phyloP scores from a whole-genome alignment of 2,888 invertebrate genomes.

The Dyspetes luteomarginatus region DNA sequence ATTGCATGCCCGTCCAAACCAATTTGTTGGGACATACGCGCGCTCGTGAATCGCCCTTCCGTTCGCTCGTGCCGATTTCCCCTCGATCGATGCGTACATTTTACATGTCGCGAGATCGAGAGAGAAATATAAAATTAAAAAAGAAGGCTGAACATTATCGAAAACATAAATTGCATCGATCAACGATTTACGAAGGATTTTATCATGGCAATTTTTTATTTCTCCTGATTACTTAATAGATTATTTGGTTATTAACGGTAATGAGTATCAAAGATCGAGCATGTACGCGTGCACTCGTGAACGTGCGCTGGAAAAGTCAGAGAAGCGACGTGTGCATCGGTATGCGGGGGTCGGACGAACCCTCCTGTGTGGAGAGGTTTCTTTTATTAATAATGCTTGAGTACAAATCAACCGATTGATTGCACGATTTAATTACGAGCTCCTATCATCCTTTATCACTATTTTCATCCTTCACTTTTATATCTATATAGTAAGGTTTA shows the following conservation, averaged over 20 bases:
- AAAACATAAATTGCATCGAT: conserved; percentile 50
- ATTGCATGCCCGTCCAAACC: conserved; percentile 56
- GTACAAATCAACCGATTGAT: conserved; percentile 82
- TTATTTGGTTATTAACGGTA: conserved; percentile 47
- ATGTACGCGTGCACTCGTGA: background rate
- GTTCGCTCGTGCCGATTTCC: conserved; percentile 62
- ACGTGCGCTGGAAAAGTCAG: conserved; percentile 7
- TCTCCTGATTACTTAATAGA: conserved; percentile 27
- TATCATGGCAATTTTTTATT: conserved; percentile 27
- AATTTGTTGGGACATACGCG: conserved; percentile 62
- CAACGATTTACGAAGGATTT: conserved; percentile 5
- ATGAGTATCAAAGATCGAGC: conserved; percentile 23
- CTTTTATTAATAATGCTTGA: conserved; percentile 80
- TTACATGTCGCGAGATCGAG: background rate
- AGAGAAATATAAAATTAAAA: background rate
- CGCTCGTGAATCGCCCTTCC: conserved; percentile 25
- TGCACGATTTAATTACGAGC: conserved; percentile 82
- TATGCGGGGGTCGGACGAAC: background rate
- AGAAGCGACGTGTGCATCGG: background rate
- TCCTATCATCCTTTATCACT: conserved; percentile 67
- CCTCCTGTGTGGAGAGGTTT: conserved; percentile 67
- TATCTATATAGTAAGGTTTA: background rate
- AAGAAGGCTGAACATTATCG: conserved; percentile 28
- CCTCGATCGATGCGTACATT: conserved; percentile 33
- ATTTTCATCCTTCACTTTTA: conserved; percentile 29